phyloP scores from a whole-genome alignment of 2,113 vertebrate species.

The Pygoscelis antarcticus region DNA sequence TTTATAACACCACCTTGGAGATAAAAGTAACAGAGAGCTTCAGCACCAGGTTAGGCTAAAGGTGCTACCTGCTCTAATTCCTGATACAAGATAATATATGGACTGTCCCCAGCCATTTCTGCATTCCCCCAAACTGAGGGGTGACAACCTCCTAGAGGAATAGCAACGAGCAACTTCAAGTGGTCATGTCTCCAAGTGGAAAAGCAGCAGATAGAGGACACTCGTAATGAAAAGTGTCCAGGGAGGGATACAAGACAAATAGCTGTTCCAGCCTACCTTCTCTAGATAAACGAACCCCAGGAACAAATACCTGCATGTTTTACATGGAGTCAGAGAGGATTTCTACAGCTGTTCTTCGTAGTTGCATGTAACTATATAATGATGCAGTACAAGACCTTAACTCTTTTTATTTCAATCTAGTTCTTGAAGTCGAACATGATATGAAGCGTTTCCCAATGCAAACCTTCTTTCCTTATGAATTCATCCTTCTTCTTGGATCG shows the following conservation, averaged over 20 bases:
- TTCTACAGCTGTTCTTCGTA: background rate
- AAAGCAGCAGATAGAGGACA: background rate
- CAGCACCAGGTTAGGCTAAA: background rate
- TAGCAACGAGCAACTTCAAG: background rate
- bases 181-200: background rate
- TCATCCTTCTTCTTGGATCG: background rate
- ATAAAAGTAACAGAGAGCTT: background rate
- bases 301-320: background rate
- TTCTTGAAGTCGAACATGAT: background rate
- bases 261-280: background rate
- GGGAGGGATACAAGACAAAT: background rate
- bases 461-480: background rate
- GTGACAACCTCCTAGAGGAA: background rate
- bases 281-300: background rate
- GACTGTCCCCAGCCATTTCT: background rate
- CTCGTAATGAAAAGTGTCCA: background rate
- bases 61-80: background rate
- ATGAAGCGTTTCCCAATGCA: background rate
- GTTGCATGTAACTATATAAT: background rate
- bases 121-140: background rate
- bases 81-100: accelerated
- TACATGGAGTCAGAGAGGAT: background rate
- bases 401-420: background rate
- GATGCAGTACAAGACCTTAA: background rate
- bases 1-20: background rate